A percentile compares a stretch with the other conserved stretches of the same genome.
These are phyloP conservation scores for Odiellus spinosus DNA, from an alignment of 2,888 invertebrate genomes.

Conservation along the genomic window DNA sequence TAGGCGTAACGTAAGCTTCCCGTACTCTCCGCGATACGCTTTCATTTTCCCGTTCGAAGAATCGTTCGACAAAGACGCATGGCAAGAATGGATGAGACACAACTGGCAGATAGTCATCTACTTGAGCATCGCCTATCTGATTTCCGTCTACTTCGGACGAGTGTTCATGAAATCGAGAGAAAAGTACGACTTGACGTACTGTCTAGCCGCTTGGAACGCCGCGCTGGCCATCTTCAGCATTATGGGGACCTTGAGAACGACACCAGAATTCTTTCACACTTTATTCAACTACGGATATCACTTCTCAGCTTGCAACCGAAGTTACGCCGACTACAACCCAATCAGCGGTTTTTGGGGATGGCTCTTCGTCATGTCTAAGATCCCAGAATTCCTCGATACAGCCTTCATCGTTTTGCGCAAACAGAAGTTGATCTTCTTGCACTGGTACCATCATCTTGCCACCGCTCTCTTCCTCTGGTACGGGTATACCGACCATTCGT, in stretches of 20 bases:
- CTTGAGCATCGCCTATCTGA: slow-evolving; percentile 74
- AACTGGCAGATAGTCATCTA: slow-evolving; percentile 91
- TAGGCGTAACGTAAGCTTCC: no score
- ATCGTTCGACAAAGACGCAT: slow-evolving; percentile 73
- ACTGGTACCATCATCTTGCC: slow-evolving; percentile 94
- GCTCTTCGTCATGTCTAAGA: slow-evolving; percentile 89
- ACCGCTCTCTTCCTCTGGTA: slow-evolving; percentile 91
- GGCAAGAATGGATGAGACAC: slow-evolving; percentile 82
- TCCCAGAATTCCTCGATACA: slow-evolving; percentile 84
- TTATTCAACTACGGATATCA: slow-evolving; percentile 77
- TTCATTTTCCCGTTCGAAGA: slow-evolving; percentile 89
- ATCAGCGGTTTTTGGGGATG: slow-evolving; percentile 95
- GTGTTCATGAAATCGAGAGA: slow-evolving; percentile 82
- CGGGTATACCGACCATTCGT: slow-evolving; percentile 39
- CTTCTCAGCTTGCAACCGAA: slow-evolving; percentile 88
- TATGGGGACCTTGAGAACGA: slow-evolving; percentile 63
- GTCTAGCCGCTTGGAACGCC: slow-evolving; percentile 81
- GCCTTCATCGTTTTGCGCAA: slow-evolving; percentile 75
- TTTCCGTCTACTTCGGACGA: slow-evolving; percentile 82
- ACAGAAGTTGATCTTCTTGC: slow-evolving; percentile 80
- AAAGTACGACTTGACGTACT: slow-evolving; percentile 70
- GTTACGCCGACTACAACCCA: slow-evolving; percentile 74
- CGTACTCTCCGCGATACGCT: slow-evolving; percentile 50
- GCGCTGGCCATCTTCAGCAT: slow-evolving; percentile 82
- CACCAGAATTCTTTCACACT: slow-evolving; percentile 79